phyloP scores from a whole-genome alignment of 2,113 vertebrate genomes.

The Platichthys flesus region DNA sequence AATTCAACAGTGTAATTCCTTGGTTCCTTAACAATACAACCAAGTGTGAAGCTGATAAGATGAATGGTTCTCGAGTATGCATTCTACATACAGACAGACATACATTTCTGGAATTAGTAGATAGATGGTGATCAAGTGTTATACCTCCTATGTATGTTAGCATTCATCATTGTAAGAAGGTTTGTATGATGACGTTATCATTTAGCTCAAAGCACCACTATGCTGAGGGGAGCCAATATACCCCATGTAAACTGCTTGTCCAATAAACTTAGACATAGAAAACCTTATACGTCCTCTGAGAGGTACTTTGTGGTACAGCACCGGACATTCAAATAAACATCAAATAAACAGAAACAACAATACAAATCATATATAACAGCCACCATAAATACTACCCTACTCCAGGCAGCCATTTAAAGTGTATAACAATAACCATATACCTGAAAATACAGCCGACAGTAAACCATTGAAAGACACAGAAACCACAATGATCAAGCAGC shows the following conservation, averaged over 20 bases:
- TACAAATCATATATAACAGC: not conserved
- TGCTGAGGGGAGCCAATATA: too few relatives aligned
- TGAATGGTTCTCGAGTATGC: too few relatives aligned
- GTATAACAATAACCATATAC: not conserved
- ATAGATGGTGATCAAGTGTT: not conserved
- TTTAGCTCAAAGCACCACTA: too few relatives aligned
- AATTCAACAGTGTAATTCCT: too few relatives aligned
- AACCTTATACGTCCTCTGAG: not conserved
- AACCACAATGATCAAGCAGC: not conserved
- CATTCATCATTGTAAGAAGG: not conserved
- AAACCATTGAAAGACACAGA: not conserved
- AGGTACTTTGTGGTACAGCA: not conserved
- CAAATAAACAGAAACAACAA: not conserved
- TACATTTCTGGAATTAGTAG: too few relatives aligned
- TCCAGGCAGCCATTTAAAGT: not conserved
- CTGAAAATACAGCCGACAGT: too few relatives aligned
- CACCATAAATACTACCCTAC: not conserved
- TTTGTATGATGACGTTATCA: not conserved
- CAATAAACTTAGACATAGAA: too few relatives aligned
- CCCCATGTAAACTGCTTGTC: too few relatives aligned
- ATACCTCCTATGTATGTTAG: not conserved
- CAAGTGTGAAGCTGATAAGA: too few relatives aligned
- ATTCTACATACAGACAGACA: too few relatives aligned
- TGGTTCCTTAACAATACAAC: too few relatives aligned
- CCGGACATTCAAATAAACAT: not conserved